Percentiles rank a stretch among this genome's conserved stretches.
Evolutionary conservation across 2,888 invertebrate species (phyloP).

Genomic region (Apodemia zela): DNA sequence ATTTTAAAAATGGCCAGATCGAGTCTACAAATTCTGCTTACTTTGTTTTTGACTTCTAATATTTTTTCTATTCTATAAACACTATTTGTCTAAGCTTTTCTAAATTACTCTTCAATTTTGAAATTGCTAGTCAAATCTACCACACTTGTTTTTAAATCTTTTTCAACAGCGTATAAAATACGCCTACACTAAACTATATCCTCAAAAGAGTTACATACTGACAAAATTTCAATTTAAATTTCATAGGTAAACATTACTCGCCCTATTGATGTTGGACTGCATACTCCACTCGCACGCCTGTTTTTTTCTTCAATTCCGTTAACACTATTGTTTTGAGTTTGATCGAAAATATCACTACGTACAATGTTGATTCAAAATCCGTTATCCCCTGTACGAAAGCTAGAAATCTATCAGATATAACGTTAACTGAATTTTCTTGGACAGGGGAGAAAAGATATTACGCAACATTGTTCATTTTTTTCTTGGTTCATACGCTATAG

Average conservation of each 20-base stretch:
- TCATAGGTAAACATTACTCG: constrained; percentile 74
- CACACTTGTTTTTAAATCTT: constrained; percentile 52
- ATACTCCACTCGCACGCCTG: constrained; percentile 60
- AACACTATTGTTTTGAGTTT: constrained; percentile 48
- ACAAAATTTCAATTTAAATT: constrained; percentile 58
- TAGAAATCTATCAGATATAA: background rate
- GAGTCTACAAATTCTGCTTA: constrained; percentile 58
- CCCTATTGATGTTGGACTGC: constrained; percentile 68
- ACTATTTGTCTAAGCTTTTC: constrained; percentile 59
- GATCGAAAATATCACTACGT: constrained; percentile 27
- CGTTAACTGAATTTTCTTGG: background rate
- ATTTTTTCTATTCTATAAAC: constrained; percentile 58
- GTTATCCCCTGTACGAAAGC: constrained; percentile 22
- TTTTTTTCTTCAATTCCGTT: constrained; percentile 47
- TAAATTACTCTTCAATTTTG: constrained; percentile 53
- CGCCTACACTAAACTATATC: constrained; percentile 67
- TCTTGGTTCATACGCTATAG: background rate
- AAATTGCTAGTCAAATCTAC: constrained; percentile 55
- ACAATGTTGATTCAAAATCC: constrained; percentile 32
- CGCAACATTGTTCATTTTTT: background rate
- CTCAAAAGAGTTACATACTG: constrained; percentile 52
- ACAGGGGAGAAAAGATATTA: constrained; percentile 9
- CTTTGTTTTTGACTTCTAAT: constrained; percentile 49
- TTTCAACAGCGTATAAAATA: constrained; percentile 41
- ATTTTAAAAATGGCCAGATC: constrained; percentile 54